Evolutionary conservation across 2,888 invertebrate species (phyloP).

Genomic region (Congeria kusceri): DNA sequence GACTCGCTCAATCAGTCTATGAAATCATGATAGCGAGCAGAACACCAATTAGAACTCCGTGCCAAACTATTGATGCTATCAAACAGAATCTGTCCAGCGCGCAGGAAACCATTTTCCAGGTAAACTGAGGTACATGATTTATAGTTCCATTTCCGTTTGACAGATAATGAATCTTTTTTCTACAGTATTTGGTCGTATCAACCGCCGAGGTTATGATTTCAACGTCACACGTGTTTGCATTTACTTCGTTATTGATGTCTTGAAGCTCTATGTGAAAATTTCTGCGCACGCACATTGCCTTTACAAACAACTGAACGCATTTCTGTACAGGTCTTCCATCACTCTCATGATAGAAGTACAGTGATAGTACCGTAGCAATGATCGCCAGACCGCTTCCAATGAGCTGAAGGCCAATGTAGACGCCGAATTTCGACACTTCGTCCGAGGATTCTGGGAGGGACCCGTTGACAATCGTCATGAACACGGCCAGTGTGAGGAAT

Average conservation of each 20-base stretch:
- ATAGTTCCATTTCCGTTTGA: no score
- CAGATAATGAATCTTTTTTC: no score
- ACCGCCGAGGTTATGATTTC: no score
- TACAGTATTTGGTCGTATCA: no score
- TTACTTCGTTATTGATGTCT: no score
- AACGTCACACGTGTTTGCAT: no score
- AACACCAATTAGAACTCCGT: constrained; percentile 3
- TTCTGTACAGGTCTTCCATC: no score
- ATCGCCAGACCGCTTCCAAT: constrained; percentile 64
- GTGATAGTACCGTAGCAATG: constrained; percentile 57
- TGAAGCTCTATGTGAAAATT: no score
- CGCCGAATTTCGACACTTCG: constrained; percentile 62
- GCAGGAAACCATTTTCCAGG: constrained; percentile 19
- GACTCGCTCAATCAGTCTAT: no score
- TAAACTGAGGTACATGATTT: neutral
- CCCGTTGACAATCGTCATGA: constrained; percentile 62
- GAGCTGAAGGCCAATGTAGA: constrained; percentile 64
- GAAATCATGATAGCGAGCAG: no score
- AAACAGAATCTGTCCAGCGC: constrained; percentile 16
- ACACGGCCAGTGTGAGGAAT: constrained; percentile 68
- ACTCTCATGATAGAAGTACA: constrained; percentile 27
- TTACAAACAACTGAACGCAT: no score
- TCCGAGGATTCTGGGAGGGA: constrained; percentile 67
- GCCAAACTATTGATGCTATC: neutral
- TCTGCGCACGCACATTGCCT: no score